Evolutionary conservation across 1,140 invertebrate genomes (phyloP).

Genomic region (Trichoplusia ni): DNA sequence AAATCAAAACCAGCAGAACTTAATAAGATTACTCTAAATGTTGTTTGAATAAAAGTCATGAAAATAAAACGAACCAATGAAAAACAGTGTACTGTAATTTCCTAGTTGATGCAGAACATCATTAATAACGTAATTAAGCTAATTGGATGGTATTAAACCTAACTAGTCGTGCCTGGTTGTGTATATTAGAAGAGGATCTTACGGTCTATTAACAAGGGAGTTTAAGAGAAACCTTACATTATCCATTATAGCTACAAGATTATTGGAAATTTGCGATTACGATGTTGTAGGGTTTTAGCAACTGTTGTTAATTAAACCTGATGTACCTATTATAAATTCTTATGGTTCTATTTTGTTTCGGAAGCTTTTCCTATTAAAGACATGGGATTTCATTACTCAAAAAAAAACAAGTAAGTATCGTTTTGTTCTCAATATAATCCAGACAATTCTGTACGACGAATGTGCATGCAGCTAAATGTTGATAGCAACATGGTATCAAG

Average conservation of each 20-base stretch:
- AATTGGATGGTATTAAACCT: slow-evolving; percentile 29
- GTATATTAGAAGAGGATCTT: neutral
- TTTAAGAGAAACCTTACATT: slow-evolving; percentile 16
- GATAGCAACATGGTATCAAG: neutral
- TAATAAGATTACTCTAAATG: no score
- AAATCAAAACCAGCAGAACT: no score
- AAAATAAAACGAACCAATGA: neutral
- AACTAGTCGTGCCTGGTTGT: no score
- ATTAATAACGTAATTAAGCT: slow-evolving; percentile 27
- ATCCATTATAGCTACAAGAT: neutral
- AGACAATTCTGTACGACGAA: no score
- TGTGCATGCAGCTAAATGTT: no score
- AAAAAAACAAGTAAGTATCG: no score
- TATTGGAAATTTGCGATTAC: neutral
- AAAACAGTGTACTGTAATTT: neutral
- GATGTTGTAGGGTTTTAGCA: neutral
- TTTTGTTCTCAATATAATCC: no score
- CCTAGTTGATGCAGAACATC: neutral
- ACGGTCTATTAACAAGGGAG: neutral
- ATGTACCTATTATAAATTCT: no score
- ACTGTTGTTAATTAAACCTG: no score
- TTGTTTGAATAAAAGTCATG: neutral
- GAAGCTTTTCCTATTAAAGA: no score
- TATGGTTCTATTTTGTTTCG: no score
- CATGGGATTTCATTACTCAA: no score